A percentile compares a stretch with the other conserved stretches of the same genome.
phyloP scores from a whole-genome alignment of 23 tunicate genomes.

The Ciona savignyi region DNA sequence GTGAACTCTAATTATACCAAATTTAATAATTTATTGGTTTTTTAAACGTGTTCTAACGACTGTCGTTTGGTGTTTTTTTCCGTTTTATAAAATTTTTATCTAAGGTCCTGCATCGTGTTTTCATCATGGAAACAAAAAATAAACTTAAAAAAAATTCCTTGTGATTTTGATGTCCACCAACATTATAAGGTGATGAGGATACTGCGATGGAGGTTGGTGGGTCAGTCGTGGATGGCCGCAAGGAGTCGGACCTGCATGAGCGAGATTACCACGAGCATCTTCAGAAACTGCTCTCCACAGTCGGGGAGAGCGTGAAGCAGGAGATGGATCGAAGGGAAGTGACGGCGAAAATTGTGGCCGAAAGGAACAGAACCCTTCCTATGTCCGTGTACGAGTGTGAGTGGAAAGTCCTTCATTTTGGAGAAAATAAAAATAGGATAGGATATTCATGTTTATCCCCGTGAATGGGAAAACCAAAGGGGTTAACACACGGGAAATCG shows the following conservation, averaged over 20 bases:
- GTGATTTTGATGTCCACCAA: too few relatives aligned
- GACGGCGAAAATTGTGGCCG: slow-evolving; percentile 51
- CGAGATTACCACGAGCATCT: slow-evolving; percentile 60
- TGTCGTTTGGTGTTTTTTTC: too few relatives aligned
- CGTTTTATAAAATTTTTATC: too few relatives aligned
- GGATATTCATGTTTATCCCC: too few relatives aligned
- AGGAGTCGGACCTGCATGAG: slow-evolving; percentile 23
- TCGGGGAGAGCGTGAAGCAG: slow-evolving; percentile 48
- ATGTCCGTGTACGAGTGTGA: slow-evolving; percentile 73
- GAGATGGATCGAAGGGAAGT: slow-evolving; percentile 65
- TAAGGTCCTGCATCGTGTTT: too few relatives aligned
- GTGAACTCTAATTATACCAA: too few relatives aligned
- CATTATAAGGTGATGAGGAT: slow-evolving; percentile 60
- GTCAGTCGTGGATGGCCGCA: neutral
- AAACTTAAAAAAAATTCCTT: too few relatives aligned
- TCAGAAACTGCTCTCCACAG: slow-evolving; percentile 68
- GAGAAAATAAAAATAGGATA: neutral
- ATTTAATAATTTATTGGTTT: too few relatives aligned
- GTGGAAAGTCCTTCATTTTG: slow-evolving; percentile 1
- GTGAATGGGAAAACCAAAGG: too few relatives aligned
- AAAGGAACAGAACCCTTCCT: slow-evolving; percentile 34
- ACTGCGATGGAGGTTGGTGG: slow-evolving; percentile 18
- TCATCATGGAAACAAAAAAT: too few relatives aligned
- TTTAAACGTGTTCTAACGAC: too few relatives aligned
- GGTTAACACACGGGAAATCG: too few relatives aligned